Base-by-base conservation (phyloP, 2,888 invertebrate species). In the Isotomurus palustris region DNA sequence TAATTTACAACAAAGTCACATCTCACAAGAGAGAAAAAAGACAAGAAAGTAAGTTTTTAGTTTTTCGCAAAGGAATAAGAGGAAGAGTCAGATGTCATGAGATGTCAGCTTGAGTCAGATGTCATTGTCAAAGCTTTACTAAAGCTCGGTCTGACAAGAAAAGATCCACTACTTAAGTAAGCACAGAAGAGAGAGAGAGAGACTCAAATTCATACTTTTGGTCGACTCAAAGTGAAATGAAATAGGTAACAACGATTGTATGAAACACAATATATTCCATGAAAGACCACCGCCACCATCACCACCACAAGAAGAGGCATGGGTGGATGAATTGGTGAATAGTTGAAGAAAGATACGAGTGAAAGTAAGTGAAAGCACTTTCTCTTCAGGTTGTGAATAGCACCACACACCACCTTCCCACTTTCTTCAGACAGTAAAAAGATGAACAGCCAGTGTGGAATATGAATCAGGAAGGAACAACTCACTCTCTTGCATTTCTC, bases 401-500 rank as follows among this genome's bases (percentile, higher is more conserved):
- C n/a, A n/a, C n/a, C 32, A 10, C 14, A 10, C 32, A 8, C 32
- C 32, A 10, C 14, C 8, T 10, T 8, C 43, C 24, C 22, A 24
- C 43, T 43, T 43, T 43, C 22, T 50, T 50, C 27, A 29, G 17
- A 40, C 8, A 40, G 25, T 43, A 19, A 43, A 28, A 28, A 50
- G 27, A 50, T 50, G 38, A 19, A 27, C 40, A 50, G 25, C 38
- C 38, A 27, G 38, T 17, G 10, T 24, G 27, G 50, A 50, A 50
- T 50, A 50, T 36, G 35, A 50, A 50, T 50, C 36, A 50, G 50
- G n/a, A n/a, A n/a, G n/a, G n/a, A n/a, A n/a, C n/a, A n/a, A n/a
- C n/a, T n/a, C n/a, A n/a, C n/a, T n/a, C n/a, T n/a, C n/a, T n/a
- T n/a, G n/a, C n/a, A n/a, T n/a, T n/a, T n/a, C n/a, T n/a, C n/a